Evolutionary conservation across 2,797 vertebrate genomes (phyloP).

Genomic region (Centropyge bicolor): DNA sequence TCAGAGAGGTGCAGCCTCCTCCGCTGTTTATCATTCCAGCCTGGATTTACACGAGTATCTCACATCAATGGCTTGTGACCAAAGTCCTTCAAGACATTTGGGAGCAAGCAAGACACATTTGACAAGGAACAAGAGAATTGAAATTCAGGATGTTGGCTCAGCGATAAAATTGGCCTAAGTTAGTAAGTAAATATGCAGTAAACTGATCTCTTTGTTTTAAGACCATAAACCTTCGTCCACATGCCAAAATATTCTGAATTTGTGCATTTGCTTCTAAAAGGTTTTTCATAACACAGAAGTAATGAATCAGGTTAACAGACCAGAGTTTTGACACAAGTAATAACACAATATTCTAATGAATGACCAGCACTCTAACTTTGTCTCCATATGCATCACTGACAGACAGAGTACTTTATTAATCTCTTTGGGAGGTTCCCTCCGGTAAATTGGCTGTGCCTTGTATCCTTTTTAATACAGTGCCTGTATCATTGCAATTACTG

Average conservation of each 20-base stretch:
- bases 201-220: neutral
- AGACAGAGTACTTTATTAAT: no score
- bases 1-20: constrained; percentile 21
- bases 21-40: neutral
- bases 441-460: no score
- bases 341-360: constrained; percentile 14
- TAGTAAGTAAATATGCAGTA: neutral
- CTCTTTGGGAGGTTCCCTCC: no score
- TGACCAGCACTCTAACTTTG: neutral
- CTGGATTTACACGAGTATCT: neutral
- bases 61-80: neutral
- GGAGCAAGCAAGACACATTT: neutral
- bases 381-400: neutral
- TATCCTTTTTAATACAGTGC: no score
- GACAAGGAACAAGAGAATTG: neutral
- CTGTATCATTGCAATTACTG: neutral
- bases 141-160: neutral
- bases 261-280: neutral
- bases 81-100: neutral
- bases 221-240: neutral
- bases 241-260: neutral
- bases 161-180: neutral
- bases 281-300: neutral
- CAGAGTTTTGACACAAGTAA: constrained; percentile 21
- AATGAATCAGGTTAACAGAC: constrained; percentile 1